A percentile compares a stretch with the other conserved stretches of the same genome.
Evolutionary conservation across 2,888 invertebrate genomes (phyloP).

Genomic region (Sturmia bella): DNA sequence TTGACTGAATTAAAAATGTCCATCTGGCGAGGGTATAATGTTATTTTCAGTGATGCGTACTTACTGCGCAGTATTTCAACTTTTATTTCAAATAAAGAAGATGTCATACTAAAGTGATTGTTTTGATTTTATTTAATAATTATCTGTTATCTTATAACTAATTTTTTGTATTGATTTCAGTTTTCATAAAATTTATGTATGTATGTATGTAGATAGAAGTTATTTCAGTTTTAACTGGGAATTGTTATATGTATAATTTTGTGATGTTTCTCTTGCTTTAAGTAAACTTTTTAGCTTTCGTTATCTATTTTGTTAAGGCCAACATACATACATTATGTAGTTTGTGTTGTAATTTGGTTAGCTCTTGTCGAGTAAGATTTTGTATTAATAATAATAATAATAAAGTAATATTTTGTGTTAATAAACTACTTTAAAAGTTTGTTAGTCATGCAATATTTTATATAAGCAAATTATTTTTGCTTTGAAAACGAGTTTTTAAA

Average conservation of each 20-base stretch:
- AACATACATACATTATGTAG: slow-evolving; percentile 39
- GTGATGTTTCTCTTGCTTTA: neutral
- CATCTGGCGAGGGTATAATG: too few relatives aligned
- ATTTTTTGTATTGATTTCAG: slow-evolving; percentile 33
- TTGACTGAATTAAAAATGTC: too few relatives aligned
- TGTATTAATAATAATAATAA: too few relatives aligned
- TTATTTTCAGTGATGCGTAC: slow-evolving; percentile 26
- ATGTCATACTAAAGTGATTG: slow-evolving; percentile 22
- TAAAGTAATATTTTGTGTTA: too few relatives aligned
- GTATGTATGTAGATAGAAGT: slow-evolving; percentile 58
- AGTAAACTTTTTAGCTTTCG: neutral
- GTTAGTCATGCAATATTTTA: slow-evolving; percentile 34
- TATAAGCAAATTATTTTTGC: slow-evolving; percentile 11
- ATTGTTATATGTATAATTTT: slow-evolving; percentile 39
- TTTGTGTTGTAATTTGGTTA: slow-evolving; percentile 21
- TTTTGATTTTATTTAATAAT: slow-evolving; percentile 52
- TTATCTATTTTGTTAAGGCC: neutral
- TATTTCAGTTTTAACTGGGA: slow-evolving; percentile 39
- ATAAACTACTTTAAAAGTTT: slow-evolving; percentile 52
- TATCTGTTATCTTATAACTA: slow-evolving; percentile 17
- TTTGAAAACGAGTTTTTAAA: slow-evolving; percentile 5
- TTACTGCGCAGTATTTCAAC: neutral
- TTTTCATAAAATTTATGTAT: slow-evolving; percentile 4
- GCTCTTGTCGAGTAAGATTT: slow-evolving; percentile 26
- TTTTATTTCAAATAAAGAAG: neutral